Base-by-base conservation (phyloP, 2,888 invertebrate genomes). In the Meganola albula region DNA sequence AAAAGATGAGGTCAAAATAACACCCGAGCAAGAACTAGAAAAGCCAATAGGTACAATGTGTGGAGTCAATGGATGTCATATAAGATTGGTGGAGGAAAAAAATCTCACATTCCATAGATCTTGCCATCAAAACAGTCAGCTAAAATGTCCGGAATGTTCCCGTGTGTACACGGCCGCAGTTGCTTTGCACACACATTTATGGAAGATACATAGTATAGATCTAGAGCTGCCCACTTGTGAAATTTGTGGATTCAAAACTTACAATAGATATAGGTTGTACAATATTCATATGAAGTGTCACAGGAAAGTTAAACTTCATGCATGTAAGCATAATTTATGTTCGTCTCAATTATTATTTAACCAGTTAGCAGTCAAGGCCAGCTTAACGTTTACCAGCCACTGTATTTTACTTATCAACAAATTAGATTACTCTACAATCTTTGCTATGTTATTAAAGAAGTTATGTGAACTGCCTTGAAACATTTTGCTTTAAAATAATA, bases 161-260 rank as follows among this genome's bases (percentile, higher is more conserved):
- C 78, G 79, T 37, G 58, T 70, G 8, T 88, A 87, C 55, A 52
- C 66, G 1, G 87, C 87, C 5, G 93, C 93, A 87, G 90, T 91
- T 49, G 84, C 88, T 0, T 63, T 94, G n/a, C 91, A 92, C 39
- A 89, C 91, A 2, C 96, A 96, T 63, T 76, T 95, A 26, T 96
- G 95, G 95, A 88, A 91, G 28, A 60, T 77, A 0, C 95, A 96
- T 64, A 84, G 88, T 26, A 87, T 94, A 6, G 94, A 95, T 59
- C 89, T 94, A 86, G 96, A 95, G 58, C 70, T 96, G 24, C 92
- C 91, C 28, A 88, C 90, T 2, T 96, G 95, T 71, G 89, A 91
- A 50, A 78, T 90, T 41, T 95, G 95, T 60, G 88, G 88, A 14
- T 93, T 91, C 58, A 93, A 92, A 69, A 92, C 92, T 0, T 90